Evolutionary conservation across 2,888 invertebrate species (phyloP).

Genomic region (Frankliniella fusca): DNA sequence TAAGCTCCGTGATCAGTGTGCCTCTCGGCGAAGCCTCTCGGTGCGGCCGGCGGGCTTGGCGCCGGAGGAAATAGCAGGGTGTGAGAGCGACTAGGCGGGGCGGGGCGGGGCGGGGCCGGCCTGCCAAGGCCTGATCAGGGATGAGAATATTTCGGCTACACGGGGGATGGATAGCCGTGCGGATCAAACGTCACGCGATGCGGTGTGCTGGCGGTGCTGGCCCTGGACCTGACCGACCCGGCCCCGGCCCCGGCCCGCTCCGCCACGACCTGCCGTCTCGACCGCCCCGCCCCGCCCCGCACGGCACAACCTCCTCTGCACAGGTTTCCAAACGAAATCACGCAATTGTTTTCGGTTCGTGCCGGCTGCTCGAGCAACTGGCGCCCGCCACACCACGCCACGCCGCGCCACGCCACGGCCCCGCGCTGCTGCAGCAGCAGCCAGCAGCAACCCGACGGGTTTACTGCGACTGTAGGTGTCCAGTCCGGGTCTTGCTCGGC

Average conservation of each 20-base stretch:
- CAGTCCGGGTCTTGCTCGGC: no score
- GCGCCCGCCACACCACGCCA: neutral
- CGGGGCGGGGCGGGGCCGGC: neutral
- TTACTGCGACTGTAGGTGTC: neutral
- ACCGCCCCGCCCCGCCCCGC: neutral
- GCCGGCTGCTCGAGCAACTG: neutral
- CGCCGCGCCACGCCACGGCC: neutral
- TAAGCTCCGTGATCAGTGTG: neutral
- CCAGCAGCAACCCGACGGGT: neutral
- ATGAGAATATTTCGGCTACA: slow-evolving; percentile 12
- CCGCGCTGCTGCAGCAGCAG: neutral
- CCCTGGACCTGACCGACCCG: no score
- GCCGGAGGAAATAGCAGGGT: neutral
- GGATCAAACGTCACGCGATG: neutral
- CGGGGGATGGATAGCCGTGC: neutral
- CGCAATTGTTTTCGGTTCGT: slow-evolving; percentile 19
- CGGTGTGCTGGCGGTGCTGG: no score
- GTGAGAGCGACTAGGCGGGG: neutral
- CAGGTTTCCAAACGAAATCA: neutral
- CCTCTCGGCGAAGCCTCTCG: neutral
- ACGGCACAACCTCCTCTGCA: no score
- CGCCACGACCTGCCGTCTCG: neutral
- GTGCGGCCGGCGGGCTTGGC: no score
- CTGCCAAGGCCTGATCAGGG: neutral
- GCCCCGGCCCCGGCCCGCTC: no score